Base-by-base conservation (phyloP, 2,113 vertebrate genomes). In the Etheostoma spectabile region DNA sequence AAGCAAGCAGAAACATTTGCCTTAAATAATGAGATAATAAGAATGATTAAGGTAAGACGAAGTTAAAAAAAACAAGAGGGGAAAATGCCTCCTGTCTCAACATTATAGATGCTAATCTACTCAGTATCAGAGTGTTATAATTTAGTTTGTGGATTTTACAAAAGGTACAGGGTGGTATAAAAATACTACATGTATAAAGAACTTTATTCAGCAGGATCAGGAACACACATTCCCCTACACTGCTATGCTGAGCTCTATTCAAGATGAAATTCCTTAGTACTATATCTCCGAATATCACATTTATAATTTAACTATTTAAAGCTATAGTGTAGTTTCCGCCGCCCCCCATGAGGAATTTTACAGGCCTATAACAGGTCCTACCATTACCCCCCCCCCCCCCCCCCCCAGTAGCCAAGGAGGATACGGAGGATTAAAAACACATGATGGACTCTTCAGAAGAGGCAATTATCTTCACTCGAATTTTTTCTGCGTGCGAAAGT, bases 1-100 rank as follows among this genome's bases (percentile, higher is more conserved):
- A 89, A 87, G 69, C 70, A 79, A 61, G 51, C 71, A 80, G 59
- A 89, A 89, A 64, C 63, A 77, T 87, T 82, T 81, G 68, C 81
- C 53, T 77, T 69, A 88, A 84, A 86, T 80, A 80, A 82, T 82
- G 75, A 85, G 57, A 80, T 74, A 68, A 80, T 70, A 82, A 64
- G 18, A 82, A 86, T 48, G 27, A 53, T 33, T 7, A 59, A 85
- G 56, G 72, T 81, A 62, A 78, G 51, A 67, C 1, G 8, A 84
- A 67, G 67, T 67, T 73, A 80, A 55, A 76, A 76, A 83, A 75
- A 22, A 71, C 15, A 82, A 45, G 82, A 74, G 38, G n/a, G n/a
- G 3, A 51, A 70, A 80, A 77, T 0, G 2, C 24, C 14, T 73
- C 6, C 19, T 69, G 48, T 4, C 2, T 0, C 16, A 71, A 35